Conservation (phyloP, 2,888 invertebrate genomes). For the Ormyrus nitidulus region DNA sequence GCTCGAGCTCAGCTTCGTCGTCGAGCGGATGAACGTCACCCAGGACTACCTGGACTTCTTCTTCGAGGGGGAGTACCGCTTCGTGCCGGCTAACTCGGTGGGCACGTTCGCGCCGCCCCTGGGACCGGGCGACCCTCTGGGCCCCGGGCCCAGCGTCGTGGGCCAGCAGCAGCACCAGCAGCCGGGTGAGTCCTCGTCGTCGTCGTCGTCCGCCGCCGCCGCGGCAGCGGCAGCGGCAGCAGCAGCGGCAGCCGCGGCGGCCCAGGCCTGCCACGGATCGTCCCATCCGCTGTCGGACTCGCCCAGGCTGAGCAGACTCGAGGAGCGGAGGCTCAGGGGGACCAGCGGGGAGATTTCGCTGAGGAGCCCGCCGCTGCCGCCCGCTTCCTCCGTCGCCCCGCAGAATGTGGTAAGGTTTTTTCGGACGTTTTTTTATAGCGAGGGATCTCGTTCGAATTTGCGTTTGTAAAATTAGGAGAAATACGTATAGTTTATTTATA, state of each 20-base stretch:
- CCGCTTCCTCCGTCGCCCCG: constrained; percentile 29
- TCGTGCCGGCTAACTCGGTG: constrained; percentile 75
- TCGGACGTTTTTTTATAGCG: no score
- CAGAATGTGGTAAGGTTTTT: constrained; percentile 14
- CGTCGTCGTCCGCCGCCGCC: background rate
- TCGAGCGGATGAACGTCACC: constrained; percentile 87
- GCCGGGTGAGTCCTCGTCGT: background rate
- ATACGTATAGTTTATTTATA: no score
- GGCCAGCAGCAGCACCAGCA: background rate
- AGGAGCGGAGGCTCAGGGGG: constrained; percentile 81
- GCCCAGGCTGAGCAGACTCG: constrained; percentile 76
- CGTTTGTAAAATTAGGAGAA: no score
- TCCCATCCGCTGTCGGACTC: constrained; percentile 49
- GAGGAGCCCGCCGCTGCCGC: constrained; percentile 77
- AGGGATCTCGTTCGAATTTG: no score
- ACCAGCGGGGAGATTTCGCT: constrained; percentile 85
- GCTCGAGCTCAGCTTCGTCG: constrained; percentile 85
- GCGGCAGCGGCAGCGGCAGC: constrained; percentile 23
- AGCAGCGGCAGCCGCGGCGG: background rate
- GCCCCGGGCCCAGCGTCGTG: constrained; percentile 3
- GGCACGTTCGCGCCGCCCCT: no score
- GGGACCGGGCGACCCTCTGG: background rate
- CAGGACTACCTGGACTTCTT: constrained; percentile 88
- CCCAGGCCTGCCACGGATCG: constrained; percentile 52
- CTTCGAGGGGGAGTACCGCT: constrained; percentile 86